phyloP scores from a whole-genome alignment of 2,113 vertebrate species.

The Chaetura pelagica region DNA sequence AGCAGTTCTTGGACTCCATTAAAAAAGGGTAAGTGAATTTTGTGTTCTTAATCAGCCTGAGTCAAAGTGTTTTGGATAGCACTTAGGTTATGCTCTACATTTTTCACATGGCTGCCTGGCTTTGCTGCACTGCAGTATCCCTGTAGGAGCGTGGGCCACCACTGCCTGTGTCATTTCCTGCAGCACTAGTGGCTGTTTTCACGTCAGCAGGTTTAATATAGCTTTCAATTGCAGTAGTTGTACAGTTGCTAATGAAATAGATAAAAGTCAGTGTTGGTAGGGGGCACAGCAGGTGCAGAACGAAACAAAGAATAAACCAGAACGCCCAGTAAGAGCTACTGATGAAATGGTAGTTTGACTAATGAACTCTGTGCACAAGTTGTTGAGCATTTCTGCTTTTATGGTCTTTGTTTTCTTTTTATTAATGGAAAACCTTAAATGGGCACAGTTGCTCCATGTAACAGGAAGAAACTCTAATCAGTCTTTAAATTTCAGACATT shows the following conservation, averaged over 20 bases:
- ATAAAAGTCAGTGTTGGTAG: neutral
- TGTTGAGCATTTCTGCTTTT: neutral
- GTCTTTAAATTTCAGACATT: neutral
- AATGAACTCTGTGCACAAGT: neutral
- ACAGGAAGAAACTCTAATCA: neutral
- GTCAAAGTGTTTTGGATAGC: neutral
- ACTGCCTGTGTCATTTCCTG: neutral
- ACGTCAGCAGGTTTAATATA: neutral
- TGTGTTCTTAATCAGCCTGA: neutral
- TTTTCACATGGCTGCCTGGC: neutral
- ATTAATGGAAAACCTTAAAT: neutral
- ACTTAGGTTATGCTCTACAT: neutral
- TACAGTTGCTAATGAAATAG: neutral
- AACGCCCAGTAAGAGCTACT: neutral
- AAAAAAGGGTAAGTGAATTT: conserved; percentile 85
- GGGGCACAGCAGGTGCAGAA: neutral
- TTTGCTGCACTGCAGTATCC: conserved; percentile 7
- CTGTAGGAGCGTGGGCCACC: neutral
- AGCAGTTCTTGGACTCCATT: conserved; percentile 92
- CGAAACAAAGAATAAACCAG: neutral
- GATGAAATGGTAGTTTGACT: conserved; percentile 11
- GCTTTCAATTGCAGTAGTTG: neutral
- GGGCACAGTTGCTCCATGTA: neutral
- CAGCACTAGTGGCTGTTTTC: conserved; percentile 11
- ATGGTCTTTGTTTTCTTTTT: neutral